Evolutionary conservation across 2,113 vertebrate genomes (phyloP), one percentile per base, ranked within the genome.

Genomic region (Noctilio leporinus): DNA sequence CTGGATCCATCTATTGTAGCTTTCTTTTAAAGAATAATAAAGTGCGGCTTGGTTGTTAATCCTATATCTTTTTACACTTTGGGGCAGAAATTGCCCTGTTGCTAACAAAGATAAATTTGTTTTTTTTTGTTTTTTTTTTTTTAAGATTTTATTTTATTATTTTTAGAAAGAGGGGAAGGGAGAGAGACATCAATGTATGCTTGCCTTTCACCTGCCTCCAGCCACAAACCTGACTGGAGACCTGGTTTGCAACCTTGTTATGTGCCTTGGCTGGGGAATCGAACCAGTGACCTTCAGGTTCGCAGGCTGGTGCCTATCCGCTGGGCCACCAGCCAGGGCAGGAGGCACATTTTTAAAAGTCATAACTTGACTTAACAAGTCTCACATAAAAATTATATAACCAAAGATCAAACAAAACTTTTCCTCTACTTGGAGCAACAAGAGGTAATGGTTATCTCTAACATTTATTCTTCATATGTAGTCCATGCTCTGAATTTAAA

Each of bases 301-400:
- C n/a, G n/a, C n/a, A n/a, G n/a, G n/a, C n/a, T n/a, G n/a, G n/a
- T n/a, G n/a, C n/a, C n/a, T n/a, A n/a, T n/a, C n/a, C n/a, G n/a
- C n/a, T n/a, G n/a, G n/a, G n/a, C n/a, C n/a, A 14, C 59, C 4
- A 4, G 28, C 26, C 59, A 62, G 59, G 59, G 59, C 59, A 93
- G 65, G 40, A 72, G n/a, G 67, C 53, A 51, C 24, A 67, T 57
- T 69, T 70, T 86, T 33, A 7, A 78, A 93, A 95, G 64, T 43
- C 10, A 4, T 67, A 81, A 82, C 19, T 82, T 94, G 33, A 72
- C 45, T 87, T 91, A 70, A 67, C 8, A 73, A 93, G 59, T 55
- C 33, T 62, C 17, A 8, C 28, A 35, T 90, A 53, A 91, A 94
- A 85, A 89, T 93, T 33, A 57, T 33, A 20, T 91, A 95, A 96